These are phyloP conservation scores for Trididemnum miniatum DNA, from an alignment of 23 tunicate species.

Conservation along the genomic window DNA sequence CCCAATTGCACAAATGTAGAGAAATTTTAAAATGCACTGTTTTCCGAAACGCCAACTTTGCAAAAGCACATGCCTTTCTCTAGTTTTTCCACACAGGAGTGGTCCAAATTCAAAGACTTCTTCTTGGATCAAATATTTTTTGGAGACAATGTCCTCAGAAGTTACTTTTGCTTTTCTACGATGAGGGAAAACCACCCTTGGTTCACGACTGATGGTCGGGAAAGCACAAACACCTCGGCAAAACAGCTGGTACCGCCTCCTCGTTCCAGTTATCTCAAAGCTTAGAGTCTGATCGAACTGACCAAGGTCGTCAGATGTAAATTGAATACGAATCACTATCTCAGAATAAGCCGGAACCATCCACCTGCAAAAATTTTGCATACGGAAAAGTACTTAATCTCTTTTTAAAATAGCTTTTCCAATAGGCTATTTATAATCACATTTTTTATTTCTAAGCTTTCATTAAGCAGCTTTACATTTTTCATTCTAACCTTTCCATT, in stretches of 20 bases:
- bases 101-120: conserved; percentile 95
- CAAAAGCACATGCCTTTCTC: conserved; percentile 88
- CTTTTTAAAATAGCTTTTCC: no score
- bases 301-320: conserved; percentile 87
- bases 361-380: conserved; percentile 83
- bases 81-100: conserved; percentile 92
- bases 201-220: conserved; percentile 92
- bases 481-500: no score
- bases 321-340: conserved; percentile 70
- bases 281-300: conserved; percentile 83
- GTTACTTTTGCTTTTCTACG: conserved; percentile 55
- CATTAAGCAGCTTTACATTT: no score
- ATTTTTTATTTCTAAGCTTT: no score
- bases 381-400: no score
- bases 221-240: conserved; percentile 93
- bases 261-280: conserved; percentile 90
- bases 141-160: conserved; percentile 86
- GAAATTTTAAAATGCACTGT: no score
- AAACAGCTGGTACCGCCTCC: conserved; percentile 80
- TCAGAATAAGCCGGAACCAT: conserved; percentile 77
- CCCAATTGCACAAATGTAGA: no score
- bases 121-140: conserved; percentile 85
- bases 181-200: conserved; percentile 82
- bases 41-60: no score
- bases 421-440: no score